These are phyloP conservation scores for Emydocephalus ijimae DNA, from an alignment of 2,113 vertebrate genomes.

Conservation along the genomic window DNA sequence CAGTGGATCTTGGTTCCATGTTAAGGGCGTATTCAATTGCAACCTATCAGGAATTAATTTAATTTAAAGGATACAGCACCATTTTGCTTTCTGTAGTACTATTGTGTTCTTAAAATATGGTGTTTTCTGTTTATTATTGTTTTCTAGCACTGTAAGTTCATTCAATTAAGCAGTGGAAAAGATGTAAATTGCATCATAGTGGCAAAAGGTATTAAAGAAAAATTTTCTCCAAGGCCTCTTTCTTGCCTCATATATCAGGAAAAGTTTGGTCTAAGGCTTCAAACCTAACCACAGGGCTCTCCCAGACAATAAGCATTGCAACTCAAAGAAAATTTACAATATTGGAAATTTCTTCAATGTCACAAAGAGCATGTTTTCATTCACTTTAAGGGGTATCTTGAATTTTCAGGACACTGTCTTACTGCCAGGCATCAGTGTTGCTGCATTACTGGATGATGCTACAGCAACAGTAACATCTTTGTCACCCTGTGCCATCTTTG, in stretches of 20 bases:
- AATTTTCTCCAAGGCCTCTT: neutral
- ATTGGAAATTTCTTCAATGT: neutral
- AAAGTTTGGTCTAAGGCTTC: neutral
- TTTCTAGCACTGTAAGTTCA: slow-evolving; percentile 12
- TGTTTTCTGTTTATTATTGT: neutral
- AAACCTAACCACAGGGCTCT: neutral
- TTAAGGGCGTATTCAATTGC: neutral
- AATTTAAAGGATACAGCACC: slow-evolving; percentile 34
- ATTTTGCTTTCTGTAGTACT: neutral
- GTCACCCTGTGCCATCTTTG: neutral
- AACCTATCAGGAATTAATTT: slow-evolving; percentile 18
- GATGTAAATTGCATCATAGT: neutral
- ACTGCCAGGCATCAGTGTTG: neutral
- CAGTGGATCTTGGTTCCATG: neutral
- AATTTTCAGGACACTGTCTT: neutral
- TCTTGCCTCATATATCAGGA: neutral
- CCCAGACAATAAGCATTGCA: neutral
- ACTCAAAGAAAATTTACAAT: neutral
- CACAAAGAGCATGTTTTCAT: neutral
- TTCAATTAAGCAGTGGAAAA: neutral
- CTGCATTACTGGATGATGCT: neutral
- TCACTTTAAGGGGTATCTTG: neutral
- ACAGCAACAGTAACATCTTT: neutral
- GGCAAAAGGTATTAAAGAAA: neutral
- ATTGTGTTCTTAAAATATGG: neutral